These are phyloP conservation scores for Epizoanthus illoricatus DNA, from an alignment of 92 coral and sea anemone genomes.

Conservation along the genomic window DNA sequence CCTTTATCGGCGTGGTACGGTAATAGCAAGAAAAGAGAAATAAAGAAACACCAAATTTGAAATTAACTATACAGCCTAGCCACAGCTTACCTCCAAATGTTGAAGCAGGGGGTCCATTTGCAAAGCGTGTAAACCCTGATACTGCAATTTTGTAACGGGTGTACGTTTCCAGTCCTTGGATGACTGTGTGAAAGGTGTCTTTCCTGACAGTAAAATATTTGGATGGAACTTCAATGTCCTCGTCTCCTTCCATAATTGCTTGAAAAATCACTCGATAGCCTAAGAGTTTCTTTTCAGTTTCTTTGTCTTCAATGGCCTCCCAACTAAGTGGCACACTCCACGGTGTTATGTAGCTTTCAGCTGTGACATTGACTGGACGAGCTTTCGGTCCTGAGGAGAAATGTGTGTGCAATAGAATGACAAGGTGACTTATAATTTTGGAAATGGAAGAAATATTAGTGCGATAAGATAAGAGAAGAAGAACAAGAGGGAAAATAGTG, in stretches of 20 bases:
- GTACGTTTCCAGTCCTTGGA: constrained; percentile 49
- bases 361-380: constrained; percentile 57
- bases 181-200: constrained; percentile 24
- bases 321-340: constrained; percentile 57
- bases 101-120: constrained; percentile 56
- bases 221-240: constrained; percentile 36
- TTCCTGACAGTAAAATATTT: constrained; percentile 58
- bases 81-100: constrained; percentile 57
- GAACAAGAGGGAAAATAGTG: too few relatives aligned
- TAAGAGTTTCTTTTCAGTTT: constrained; percentile 43
- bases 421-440: too few relatives aligned
- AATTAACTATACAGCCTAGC: neutral
- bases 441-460: neutral
- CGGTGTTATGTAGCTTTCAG: constrained; percentile 57
- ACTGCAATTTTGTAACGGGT: constrained; percentile 58
- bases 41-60: neutral
- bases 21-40: too few relatives aligned
- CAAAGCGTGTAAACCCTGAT: constrained; percentile 67
- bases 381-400: constrained; percentile 50
- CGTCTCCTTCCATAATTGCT: constrained; percentile 62
- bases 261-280: constrained; percentile 71
- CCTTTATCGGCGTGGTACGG: too few relatives aligned
- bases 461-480: neutral
- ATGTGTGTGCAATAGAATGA: too few relatives aligned
- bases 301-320: constrained; percentile 57